phyloP scores from a whole-genome alignment of 64 coral and sea anemone genomes.

The Actinia tenebrosa region DNA sequence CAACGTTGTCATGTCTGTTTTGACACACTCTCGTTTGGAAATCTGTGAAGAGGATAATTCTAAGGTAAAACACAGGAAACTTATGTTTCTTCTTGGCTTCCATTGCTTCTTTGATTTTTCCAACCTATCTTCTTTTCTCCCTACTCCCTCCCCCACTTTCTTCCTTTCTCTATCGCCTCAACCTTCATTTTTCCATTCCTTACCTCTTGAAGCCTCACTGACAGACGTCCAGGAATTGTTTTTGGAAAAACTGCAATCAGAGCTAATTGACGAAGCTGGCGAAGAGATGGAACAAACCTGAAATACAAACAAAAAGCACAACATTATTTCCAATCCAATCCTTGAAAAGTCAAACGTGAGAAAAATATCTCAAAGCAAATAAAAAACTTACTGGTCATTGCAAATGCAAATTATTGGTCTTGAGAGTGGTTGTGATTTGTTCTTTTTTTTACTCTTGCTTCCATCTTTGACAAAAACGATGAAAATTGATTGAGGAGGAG shows the following conservation, averaged over 20 bases:
- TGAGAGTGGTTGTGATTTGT: conserved; percentile 54
- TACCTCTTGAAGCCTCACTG: conserved; percentile 70
- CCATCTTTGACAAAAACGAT: conserved; percentile 30
- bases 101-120: no score
- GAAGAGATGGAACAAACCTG: conserved; percentile 82
- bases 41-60: conserved; percentile 36
- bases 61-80: no score
- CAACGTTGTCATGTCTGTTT: conserved; percentile 92
- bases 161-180: no score
- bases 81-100: no score
- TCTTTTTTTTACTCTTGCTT: conserved; percentile 67
- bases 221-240: conserved; percentile 77
- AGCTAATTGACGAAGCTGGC: conserved; percentile 80
- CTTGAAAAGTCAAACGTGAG: no score
- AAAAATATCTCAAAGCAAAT: neutral
- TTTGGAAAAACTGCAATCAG: conserved; percentile 77
- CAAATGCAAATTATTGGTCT: conserved; percentile 98
- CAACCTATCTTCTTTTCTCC: no score
- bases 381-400: conserved; percentile 92
- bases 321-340: no score
- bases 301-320: neutral
- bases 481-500: no score
- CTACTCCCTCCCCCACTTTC: no score
- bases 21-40: conserved; percentile 61
- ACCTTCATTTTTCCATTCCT: neutral